Base-by-base conservation (phyloP, 2,888 invertebrate species). In the Drosophila subsilvestris region DNA sequence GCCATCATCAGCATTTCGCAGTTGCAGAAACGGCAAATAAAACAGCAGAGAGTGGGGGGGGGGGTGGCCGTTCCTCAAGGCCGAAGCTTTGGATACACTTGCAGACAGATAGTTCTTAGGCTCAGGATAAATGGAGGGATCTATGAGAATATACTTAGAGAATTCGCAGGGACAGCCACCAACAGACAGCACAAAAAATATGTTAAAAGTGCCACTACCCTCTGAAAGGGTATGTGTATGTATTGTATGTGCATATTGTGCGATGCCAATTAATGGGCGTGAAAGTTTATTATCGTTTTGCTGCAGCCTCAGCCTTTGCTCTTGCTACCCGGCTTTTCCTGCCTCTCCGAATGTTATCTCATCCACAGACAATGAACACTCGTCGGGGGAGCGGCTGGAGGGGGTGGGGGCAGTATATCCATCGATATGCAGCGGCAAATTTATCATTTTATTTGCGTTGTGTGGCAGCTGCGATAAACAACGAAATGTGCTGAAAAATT, bases 191-290 rank as follows among this genome's bases (percentile, higher is more conserved):
- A 1, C 27, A 9, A 27, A 25, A 12, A 18, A 7, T 58, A 44
- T 14, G 14, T 3, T 12, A 56, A 7, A 7, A 9, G 10, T 1
- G 9, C 17, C 1, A 4, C 66, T 43, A 1, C 25, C 8, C 20
- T 10, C 37, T 37, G 68, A 55, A 8, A 0, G 6, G 6, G 17
- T 66, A 37, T 25, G 5, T 25, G 22, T 6, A 6, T 5, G 1
- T 6, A 25, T 25, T 3, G 0, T 22, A 25, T 42, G 66, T 66
- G 66, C 47, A 84, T 85, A 87, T 37, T 37, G 37, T 75, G 87
- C 88, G 75, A 83, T 76, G 87, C 76, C 89, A 87, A 88, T 85
- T 85, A 88, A 85, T 85, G 85, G 85, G 85, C 89, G 85, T 85
- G 85, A 85, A 85, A 85, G 85, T 88, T 88, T 86, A 86, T 88